Conservation (phyloP, 2,113 vertebrate species). For the Bombycilla garrulus region DNA sequence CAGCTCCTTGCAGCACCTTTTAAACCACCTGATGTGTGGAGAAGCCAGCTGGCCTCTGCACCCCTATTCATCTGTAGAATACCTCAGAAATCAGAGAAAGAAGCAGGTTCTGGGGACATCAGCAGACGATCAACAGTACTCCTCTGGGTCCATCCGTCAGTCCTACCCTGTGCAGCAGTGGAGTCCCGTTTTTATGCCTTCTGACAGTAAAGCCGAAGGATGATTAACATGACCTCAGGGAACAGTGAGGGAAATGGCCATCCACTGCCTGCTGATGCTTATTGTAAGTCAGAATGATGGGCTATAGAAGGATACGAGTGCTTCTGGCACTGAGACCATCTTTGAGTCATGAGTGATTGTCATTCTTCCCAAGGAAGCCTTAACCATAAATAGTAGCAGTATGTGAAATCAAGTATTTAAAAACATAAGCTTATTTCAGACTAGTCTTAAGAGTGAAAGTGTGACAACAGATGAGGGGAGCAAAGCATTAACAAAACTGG, state of each 20-base stretch:
- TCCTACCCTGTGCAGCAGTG: not conserved
- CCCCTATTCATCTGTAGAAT: not conserved
- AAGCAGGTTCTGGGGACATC: not conserved
- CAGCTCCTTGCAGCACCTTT: not conserved
- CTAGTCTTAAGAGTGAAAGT: not conserved
- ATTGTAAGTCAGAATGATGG: slow-evolving; percentile 16
- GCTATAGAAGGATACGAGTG: not conserved
- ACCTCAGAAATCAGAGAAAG: not conserved
- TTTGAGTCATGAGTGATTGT: slow-evolving; percentile 23
- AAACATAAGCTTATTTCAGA: slow-evolving; percentile 16
- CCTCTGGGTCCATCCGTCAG: not conserved
- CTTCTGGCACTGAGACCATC: slow-evolving; percentile 20
- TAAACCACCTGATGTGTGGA: not conserved
- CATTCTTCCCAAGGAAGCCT: slow-evolving; percentile 17
- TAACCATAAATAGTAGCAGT: slow-evolving; percentile 35
- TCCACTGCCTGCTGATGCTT: slow-evolving; percentile 31
- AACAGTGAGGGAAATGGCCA: slow-evolving; percentile 14
- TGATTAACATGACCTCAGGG: slow-evolving; percentile 42
- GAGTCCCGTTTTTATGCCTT: slow-evolving; percentile 16
- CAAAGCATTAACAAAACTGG: not conserved
- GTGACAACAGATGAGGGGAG: not conserved
- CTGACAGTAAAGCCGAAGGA: not conserved
- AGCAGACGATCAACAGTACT: not conserved
- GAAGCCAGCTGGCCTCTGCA: not conserved
- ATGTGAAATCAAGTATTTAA: slow-evolving; percentile 39